These are phyloP conservation scores for Isaurus tuberculatus DNA, from an alignment of 92 coral and sea anemone genomes.

Conservation along the genomic window DNA sequence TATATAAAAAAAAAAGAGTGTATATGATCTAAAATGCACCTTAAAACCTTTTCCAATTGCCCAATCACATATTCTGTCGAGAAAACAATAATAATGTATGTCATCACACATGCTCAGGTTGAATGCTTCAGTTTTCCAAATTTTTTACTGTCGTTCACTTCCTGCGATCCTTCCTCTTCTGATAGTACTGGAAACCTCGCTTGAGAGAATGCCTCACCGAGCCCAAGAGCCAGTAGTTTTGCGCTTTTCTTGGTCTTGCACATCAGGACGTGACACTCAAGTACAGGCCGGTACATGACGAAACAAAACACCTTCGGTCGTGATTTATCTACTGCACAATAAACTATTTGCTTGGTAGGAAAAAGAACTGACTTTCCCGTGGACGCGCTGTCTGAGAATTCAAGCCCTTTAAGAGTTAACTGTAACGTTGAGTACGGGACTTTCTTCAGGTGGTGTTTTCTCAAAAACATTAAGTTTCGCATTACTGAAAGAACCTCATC, in stretches of 20 bases:
- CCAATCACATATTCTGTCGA: too few relatives aligned
- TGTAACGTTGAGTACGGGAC: slow-evolving; percentile 22
- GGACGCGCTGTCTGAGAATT: slow-evolving; percentile 22
- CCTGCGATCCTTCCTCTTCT: background rate
- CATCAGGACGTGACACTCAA: slow-evolving; percentile 55
- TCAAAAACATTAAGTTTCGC: slow-evolving; percentile 30
- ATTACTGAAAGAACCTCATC: slow-evolving; percentile 54
- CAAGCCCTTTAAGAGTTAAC: slow-evolving; percentile 43
- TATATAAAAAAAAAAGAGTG: too few relatives aligned
- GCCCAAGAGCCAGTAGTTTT: slow-evolving; percentile 42
- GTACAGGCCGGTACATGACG: slow-evolving; percentile 21
- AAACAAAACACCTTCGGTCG: slow-evolving; percentile 52
- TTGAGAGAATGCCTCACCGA: slow-evolving; percentile 9
- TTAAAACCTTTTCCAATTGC: too few relatives aligned
- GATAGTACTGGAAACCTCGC: background rate
- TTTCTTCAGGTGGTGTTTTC: background rate
- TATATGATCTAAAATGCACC: too few relatives aligned
- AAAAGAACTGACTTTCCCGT: slow-evolving; percentile 31
- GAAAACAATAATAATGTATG: too few relatives aligned
- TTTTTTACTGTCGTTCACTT: background rate
- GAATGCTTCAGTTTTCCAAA: too few relatives aligned
- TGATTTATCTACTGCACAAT: slow-evolving; percentile 55
- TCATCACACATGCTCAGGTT: too few relatives aligned
- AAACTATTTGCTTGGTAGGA: slow-evolving; percentile 43
- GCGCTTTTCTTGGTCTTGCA: slow-evolving; percentile 52